Evolutionary conservation across 2,797 vertebrate genomes (phyloP), one percentile per base, ranked within the genome.

Genomic region (Peromyscus nudipes): DNA sequence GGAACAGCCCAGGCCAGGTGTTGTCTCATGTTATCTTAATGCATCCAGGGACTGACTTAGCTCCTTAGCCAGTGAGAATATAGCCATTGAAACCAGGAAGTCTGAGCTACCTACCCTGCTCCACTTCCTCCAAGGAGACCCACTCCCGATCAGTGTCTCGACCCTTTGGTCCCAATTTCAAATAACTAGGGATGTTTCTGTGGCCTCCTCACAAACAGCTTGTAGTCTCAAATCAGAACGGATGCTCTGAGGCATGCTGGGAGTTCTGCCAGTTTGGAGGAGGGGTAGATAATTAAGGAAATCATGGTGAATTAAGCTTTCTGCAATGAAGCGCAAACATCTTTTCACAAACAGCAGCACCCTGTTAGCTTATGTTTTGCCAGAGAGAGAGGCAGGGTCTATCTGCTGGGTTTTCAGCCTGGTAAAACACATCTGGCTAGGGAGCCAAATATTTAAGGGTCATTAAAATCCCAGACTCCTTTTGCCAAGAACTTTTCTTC

Each of bases 401-500:
- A 7, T 95, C 96, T 83, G 71, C 69, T 9, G 87, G 96, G 71
- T 81, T 94, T 97, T 94, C 96, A 96, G 96, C 84, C 92, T 95
- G 94, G 96, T 96, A 96, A 97, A 97, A 96, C 92, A 97, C 96
- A 97, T 97, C 97, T 97, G 97, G 97, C 89, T 77, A 93, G 84
- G 21, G 43, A 93, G 92, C 96, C 97, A 97, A 97, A 97, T 97
- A 97, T 94, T 98, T 93, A 92, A 97, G 93, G 97, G 97, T 96
- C 98, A 96, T 98, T 97, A 98, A 97, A 97, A 96, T 71, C 95
- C 96, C 94, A 85, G 93, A 96, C 87, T 89, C 96, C 81, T 92
- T 5, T 91, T 93, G 95, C 97, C 98, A 98, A 96, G 95, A 97
- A 97, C 92, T 92, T 89, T 92, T 97, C 97, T 97, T 91, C 94